Evolutionary conservation across 2,797 vertebrate genomes (phyloP), one percentile per base, ranked within the genome.

Genomic region (Prionace glauca): DNA sequence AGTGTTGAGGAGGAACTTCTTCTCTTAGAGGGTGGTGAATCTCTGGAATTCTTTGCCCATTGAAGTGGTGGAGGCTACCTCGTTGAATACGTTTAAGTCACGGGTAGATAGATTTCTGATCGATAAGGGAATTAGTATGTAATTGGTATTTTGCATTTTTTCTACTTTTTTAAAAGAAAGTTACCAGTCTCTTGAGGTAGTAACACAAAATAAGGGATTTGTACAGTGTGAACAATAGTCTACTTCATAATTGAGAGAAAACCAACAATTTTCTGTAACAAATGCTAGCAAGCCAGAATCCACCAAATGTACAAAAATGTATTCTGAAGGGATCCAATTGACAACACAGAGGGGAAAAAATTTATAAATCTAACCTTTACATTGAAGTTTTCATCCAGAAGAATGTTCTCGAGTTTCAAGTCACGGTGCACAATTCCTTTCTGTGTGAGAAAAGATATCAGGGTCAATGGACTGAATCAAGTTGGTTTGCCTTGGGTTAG

Each of bases 381-480:
- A 67, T 98, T 98, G 3, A 98, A 96, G 96, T 98, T 97, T 96
- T 97, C 96, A 96, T 98, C 98, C 96, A 98, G 96, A 95, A 98
- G 97, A 96, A 98, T 98, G 96, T 98, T 98, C 96, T 98, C 98
- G 95, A 98, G 97, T 96, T 98, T 98, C 90, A 98, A 97, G 96
- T 98, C 98, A 96, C 98, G 97, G 96, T 98, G 98, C 96, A 98
- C 98, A 67, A 98, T 97, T 20, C 97, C 97, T 7, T 97, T 98
- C 98, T 98, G 96, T 8, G 92, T 95, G 95, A 32, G 56, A 72
- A 91, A 56, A 88, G n/a, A 90, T 16, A 20, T 36, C 90, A 67
- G 88, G 10, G 62, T 91, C 32, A 91, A 36, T 67, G 32, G n/a
- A 65, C 67, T 36, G 60, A 7, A 65, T n/a, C 3, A 0, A n/a